A percentile compares a stretch with the other conserved stretches of the same genome.
Evolutionary conservation across 2,888 invertebrate species (phyloP).

Genomic region (Eremobia ochroleuca): DNA sequence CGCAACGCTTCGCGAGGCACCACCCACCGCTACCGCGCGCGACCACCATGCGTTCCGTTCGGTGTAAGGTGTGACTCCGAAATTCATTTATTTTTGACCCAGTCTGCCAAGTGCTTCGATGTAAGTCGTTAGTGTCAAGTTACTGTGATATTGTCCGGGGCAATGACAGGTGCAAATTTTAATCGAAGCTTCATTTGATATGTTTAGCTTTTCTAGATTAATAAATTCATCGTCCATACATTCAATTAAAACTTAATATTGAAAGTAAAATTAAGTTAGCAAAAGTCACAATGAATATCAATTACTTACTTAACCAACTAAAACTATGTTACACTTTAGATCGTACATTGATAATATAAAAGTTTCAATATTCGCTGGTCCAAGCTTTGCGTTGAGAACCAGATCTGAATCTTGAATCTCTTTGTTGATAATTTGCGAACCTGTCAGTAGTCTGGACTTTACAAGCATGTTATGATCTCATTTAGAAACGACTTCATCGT

Average conservation of each 20-base stretch:
- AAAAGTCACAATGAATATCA: conserved; percentile 6
- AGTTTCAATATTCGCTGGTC: background rate
- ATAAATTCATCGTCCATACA: background rate
- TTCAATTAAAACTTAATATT: background rate
- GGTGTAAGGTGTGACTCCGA: conserved; percentile 42
- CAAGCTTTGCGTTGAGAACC: background rate
- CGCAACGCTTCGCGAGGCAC: conserved; percentile 22
- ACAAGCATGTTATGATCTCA: conserved; percentile 43
- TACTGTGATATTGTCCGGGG: conserved; percentile 32
- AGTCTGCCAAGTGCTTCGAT: conserved; percentile 41
- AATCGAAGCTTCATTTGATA: background rate
- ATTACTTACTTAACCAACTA: background rate
- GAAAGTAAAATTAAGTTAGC: background rate
- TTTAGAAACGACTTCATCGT: conserved; percentile 34
- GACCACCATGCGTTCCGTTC: background rate
- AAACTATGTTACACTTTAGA: background rate
- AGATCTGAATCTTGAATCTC: background rate
- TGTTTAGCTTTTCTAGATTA: background rate
- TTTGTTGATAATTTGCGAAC: conserved; percentile 15
- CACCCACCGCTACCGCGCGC: background rate
- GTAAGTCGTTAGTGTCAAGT: conserved; percentile 6
- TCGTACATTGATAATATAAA: background rate
- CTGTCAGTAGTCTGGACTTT: conserved; percentile 46
- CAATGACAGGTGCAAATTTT: conserved; percentile 26
- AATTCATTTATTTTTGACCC: background rate